These are phyloP conservation scores for Xestoiulus laeticollis DNA, from an alignment of 2,888 invertebrate genomes.

Conservation along the genomic window DNA sequence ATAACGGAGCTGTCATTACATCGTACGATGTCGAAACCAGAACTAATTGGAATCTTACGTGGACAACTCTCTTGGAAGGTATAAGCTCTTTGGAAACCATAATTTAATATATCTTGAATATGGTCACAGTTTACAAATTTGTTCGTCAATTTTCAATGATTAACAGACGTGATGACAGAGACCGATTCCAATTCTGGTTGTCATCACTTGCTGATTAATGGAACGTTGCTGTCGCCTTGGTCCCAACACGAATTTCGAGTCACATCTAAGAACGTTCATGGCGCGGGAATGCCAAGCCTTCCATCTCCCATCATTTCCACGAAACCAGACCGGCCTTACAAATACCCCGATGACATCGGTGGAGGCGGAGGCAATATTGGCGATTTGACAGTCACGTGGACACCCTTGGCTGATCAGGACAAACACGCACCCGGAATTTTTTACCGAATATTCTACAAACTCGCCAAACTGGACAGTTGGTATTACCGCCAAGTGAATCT, in stretches of 20 bases:
- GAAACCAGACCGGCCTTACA: conserved; percentile 79
- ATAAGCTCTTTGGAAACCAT: conserved; percentile 52
- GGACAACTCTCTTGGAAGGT: conserved; percentile 76
- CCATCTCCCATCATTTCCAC: conserved; percentile 89
- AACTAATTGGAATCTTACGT: conserved; percentile 85
- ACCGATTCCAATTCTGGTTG: conserved; percentile 72
- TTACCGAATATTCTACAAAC: conserved; percentile 90
- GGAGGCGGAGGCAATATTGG: conserved; percentile 97
- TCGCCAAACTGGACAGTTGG: conserved; percentile 71
- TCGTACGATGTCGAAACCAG: conserved; percentile 83
- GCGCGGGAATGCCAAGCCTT: conserved; percentile 81
- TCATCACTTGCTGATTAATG: conserved; percentile 77
- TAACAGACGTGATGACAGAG: conserved; percentile 71
- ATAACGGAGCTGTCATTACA: conserved; percentile 81
- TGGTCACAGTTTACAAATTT: not conserved
- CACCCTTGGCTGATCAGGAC: conserved; percentile 76
- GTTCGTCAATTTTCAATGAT: conserved; percentile 54
- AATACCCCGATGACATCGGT: conserved; percentile 80
- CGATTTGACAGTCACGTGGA: conserved; percentile 91
- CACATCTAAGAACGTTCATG: conserved; percentile 82
- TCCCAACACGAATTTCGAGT: conserved; percentile 90
- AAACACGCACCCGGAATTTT: conserved; percentile 90
- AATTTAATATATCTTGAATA: too few species aligned
- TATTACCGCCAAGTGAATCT: conserved; percentile 80
- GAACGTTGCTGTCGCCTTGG: conserved; percentile 79